phyloP scores from a whole-genome alignment of 1,140 invertebrate genomes.

The Drosophila lacteicornis region DNA sequence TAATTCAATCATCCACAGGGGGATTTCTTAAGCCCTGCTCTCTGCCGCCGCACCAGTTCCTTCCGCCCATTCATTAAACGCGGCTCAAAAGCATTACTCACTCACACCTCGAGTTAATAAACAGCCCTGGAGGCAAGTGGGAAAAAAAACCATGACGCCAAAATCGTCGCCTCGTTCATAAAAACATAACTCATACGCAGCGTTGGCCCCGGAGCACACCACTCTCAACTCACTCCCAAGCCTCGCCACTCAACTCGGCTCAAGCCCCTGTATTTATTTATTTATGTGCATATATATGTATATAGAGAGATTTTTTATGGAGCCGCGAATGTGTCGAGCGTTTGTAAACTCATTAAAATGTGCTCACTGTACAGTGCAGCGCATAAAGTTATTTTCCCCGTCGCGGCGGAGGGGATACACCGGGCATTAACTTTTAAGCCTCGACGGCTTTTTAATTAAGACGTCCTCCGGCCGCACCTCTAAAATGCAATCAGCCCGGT shows the following conservation, averaged over 20 bases:
- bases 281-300: slow-evolving; percentile 38
- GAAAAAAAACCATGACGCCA: slow-evolving; percentile 24
- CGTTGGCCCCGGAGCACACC: slow-evolving; percentile 20
- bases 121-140: slow-evolving; percentile 35
- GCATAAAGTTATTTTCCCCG: slow-evolving; percentile 63
- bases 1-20: slow-evolving; percentile 48
- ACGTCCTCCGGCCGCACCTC: slow-evolving; percentile 13
- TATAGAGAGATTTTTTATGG: slow-evolving; percentile 51
- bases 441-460: slow-evolving; percentile 57
- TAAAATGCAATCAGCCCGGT: slow-evolving; percentile 50
- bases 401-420: slow-evolving; percentile 7
- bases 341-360: slow-evolving; percentile 83
- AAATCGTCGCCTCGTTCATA: slow-evolving; percentile 45
- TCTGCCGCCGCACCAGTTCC: not conserved
- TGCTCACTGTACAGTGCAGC: slow-evolving; percentile 58
- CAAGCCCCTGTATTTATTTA: slow-evolving; percentile 49
- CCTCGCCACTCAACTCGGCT: slow-evolving; percentile 39
- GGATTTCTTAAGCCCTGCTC: slow-evolving; percentile 32
- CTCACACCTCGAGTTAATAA: slow-evolving; percentile 51
- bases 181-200: slow-evolving; percentile 71
- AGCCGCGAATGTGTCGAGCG: slow-evolving; percentile 77
- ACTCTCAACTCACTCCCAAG: slow-evolving; percentile 31
- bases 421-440: slow-evolving; percentile 50
- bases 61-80: slow-evolving; percentile 52
- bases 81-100: slow-evolving; percentile 43